Evolutionary conservation across 2,113 vertebrate genomes (phyloP).

Genomic region (Montifringilla adamsi): DNA sequence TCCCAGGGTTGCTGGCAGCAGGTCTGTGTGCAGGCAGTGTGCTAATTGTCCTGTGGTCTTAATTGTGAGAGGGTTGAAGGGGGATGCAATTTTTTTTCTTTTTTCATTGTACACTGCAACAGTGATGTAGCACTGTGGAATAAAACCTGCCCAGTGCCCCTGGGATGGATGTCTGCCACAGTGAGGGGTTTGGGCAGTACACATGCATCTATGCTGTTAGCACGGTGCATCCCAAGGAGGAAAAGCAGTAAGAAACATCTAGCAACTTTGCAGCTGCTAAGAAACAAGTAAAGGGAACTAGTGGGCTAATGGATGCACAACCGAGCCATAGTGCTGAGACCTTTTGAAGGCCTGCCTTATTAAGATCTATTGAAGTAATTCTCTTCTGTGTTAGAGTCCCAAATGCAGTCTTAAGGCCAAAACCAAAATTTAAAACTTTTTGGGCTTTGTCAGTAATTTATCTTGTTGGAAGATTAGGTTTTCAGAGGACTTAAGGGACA

Average conservation of each 20-base stretch:
- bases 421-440: conserved; percentile 34
- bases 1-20: fast-evolving
- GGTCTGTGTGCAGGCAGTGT: fast-evolving
- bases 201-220: neutral
- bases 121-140: neutral
- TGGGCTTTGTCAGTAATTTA: neutral
- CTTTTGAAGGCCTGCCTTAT: neutral
- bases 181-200: neutral
- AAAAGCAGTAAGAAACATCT: neutral
- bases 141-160: fast-evolving
- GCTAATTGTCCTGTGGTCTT: neutral
- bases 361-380: neutral
- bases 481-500: neutral
- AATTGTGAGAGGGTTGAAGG: neutral
- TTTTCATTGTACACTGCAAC: neutral
- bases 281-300: neutral
- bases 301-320: neutral
- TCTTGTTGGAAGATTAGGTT: neutral
- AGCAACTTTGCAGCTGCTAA: neutral
- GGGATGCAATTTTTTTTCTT: neutral
- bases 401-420: neutral
- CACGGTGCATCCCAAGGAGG: neutral
- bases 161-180: neutral
- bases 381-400: neutral
- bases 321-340: neutral